A percentile compares a stretch with the other conserved stretches of the same genome.
phyloP scores from a whole-genome alignment of 2,113 vertebrate species.

The Prunella fulvescens region DNA sequence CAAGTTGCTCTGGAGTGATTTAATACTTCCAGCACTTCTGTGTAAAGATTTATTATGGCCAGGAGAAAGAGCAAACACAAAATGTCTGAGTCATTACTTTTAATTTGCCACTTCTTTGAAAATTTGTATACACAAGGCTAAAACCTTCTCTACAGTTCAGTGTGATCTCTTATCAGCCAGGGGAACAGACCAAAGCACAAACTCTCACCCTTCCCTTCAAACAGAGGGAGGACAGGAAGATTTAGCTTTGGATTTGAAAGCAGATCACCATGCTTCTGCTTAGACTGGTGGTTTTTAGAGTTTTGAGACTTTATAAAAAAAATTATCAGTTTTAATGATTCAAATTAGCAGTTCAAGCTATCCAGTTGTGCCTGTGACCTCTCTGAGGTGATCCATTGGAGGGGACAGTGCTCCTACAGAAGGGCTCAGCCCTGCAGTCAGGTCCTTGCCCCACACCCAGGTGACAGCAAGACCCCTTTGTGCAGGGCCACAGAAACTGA shows the following conservation, averaged over 20 bases:
- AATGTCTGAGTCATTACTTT: conserved; percentile 2
- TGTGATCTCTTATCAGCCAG: background rate
- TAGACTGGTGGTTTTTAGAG: background rate
- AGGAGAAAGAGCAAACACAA: background rate
- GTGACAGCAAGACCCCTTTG: background rate
- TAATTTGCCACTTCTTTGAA: conserved; percentile 23
- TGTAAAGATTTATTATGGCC: conserved; percentile 32
- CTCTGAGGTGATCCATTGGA: background rate
- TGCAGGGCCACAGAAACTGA: background rate
- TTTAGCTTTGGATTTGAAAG: background rate
- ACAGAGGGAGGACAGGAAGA: background rate
- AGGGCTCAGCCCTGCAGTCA: background rate
- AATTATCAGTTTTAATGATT: background rate
- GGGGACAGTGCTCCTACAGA: accelerated
- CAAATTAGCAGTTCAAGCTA: background rate
- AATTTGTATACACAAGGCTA: background rate
- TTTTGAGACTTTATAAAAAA: background rate
- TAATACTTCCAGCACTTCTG: background rate
- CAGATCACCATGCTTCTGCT: background rate
- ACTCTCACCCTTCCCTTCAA: background rate
- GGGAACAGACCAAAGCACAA: background rate
- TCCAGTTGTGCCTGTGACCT: background rate
- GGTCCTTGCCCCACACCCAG: background rate
- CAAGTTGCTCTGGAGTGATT: background rate
- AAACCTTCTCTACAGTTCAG: background rate